Conservation (phyloP, 2,113 vertebrate genomes). For the Limanda limanda region DNA sequence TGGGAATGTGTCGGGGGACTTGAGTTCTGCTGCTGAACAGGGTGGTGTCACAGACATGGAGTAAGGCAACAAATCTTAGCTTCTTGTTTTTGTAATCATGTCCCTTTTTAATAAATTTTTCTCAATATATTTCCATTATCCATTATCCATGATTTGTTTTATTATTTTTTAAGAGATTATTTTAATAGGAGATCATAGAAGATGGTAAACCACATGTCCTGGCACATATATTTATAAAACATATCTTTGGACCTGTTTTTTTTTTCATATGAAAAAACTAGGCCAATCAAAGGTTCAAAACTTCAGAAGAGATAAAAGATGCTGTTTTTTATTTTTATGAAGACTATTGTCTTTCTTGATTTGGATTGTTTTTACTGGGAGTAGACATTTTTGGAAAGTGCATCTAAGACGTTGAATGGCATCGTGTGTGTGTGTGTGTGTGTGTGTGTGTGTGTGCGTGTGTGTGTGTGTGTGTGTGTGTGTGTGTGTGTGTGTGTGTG, state of each 20-base stretch:
- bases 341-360: neutral
- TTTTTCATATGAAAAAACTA: neutral
- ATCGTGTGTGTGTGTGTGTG: no score
- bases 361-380: neutral
- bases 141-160: no score
- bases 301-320: neutral
- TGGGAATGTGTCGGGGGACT: conserved; percentile 13
- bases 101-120: neutral
- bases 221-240: neutral
- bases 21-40: conserved; percentile 6
- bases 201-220: neutral
- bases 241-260: neutral
- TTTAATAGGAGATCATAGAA: neutral
- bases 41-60: neutral
- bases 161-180: neutral
- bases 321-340: neutral
- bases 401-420: no score
- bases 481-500: no score
- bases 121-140: neutral
- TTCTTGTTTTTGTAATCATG: neutral
- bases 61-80: neutral
- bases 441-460: no score
- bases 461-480: no score
- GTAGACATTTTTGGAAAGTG: neutral
- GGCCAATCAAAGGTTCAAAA: neutral